Conservation (phyloP, 30 jellyfish, hydroid and myxozoan genomes). For the Pelagia noctiluca region DNA sequence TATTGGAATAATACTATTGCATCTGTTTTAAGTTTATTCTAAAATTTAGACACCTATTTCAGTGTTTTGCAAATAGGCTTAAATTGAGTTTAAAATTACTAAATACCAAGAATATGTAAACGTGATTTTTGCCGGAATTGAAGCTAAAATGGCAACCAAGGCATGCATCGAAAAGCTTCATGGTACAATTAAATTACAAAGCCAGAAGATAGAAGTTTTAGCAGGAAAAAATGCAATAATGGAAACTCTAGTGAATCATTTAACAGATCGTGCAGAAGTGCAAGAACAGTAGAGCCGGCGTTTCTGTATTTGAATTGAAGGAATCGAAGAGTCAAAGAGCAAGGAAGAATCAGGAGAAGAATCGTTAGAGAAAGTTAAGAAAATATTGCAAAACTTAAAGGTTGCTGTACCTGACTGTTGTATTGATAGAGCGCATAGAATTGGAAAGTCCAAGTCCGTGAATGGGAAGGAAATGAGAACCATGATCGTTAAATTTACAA, state of each 20-base stretch:
- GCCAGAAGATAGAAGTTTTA: slow-evolving; percentile 48
- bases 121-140: slow-evolving; percentile 8
- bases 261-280: slow-evolving; percentile 43
- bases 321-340: too few relatives aligned
- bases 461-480: slow-evolving; percentile 28
- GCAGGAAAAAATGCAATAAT: slow-evolving; percentile 35
- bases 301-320: slow-evolving; percentile 36
- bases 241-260: slow-evolving; percentile 47
- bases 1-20: slow-evolving; percentile 24
- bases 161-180: slow-evolving; percentile 46
- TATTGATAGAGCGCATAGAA: slow-evolving; percentile 6
- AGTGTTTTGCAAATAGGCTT: slow-evolving; percentile 24
- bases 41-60: too few relatives aligned
- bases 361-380: slow-evolving; percentile 10
- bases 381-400: slow-evolving; percentile 30
- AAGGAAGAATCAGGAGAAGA: too few relatives aligned
- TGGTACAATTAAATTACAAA: slow-evolving; percentile 28
- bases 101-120: slow-evolving; percentile 25
- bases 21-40: too few relatives aligned
- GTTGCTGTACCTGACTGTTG: background rate
- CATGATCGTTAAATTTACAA: slow-evolving; percentile 38
- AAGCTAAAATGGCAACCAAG: slow-evolving; percentile 43
- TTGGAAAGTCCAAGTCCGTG: slow-evolving; percentile 20
- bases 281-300: slow-evolving; percentile 49
- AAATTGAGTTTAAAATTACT: slow-evolving; percentile 10